Conservation (phyloP, 2,888 invertebrate species). For the Ichneumon xanthorius region DNA sequence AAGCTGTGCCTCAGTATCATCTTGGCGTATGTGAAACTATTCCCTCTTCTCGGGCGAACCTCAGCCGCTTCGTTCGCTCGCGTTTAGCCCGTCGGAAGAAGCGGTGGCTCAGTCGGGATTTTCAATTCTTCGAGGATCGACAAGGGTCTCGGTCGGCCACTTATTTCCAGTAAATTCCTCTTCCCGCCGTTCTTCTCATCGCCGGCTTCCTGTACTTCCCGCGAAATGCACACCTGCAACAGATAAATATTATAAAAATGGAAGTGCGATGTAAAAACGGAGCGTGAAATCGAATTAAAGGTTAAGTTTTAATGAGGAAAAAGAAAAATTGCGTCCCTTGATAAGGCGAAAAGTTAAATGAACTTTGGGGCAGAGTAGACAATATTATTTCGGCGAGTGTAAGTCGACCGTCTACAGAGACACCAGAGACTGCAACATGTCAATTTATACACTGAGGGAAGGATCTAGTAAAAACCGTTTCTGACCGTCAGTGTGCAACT, state of each 20-base stretch:
- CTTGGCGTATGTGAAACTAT: slow-evolving; percentile 28
- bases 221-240: slow-evolving; percentile 27
- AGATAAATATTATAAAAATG: neutral
- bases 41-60: neutral
- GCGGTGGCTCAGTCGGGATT: slow-evolving; percentile 12
- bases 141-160: neutral
- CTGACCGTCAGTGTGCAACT: too few relatives aligned
- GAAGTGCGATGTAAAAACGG: neutral
- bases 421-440: too few relatives aligned
- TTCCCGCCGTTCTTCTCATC: slow-evolving; percentile 8
- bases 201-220: neutral
- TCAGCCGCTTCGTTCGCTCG: slow-evolving; percentile 7
- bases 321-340: too few relatives aligned
- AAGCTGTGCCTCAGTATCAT: slow-evolving; percentile 63
- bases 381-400: too few relatives aligned
- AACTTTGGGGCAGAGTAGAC: too few relatives aligned
- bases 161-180: slow-evolving; percentile 12
- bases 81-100: slow-evolving; percentile 2
- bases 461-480: too few relatives aligned
- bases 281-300: too few relatives aligned
- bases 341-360: neutral
- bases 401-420: too few relatives aligned
- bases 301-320: too few relatives aligned
- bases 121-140: slow-evolving; percentile 4
- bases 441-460: too few relatives aligned